Evolutionary conservation across 2,113 vertebrate species (phyloP).

Genomic region (Epinephelus lanceolatus): DNA sequence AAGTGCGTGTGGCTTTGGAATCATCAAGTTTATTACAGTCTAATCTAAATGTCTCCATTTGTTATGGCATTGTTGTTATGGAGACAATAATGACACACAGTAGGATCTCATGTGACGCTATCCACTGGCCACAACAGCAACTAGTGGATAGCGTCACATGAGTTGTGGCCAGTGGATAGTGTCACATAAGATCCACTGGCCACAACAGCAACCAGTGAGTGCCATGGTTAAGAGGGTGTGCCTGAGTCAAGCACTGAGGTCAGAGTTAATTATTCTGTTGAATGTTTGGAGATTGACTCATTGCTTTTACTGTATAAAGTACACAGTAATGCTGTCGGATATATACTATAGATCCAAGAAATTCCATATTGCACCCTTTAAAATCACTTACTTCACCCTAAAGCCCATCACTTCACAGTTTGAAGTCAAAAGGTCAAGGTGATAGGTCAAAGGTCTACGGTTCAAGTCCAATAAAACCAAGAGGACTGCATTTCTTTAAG

Average conservation of each 20-base stretch:
- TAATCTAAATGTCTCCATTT: constrained; percentile 14
- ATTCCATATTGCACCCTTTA: not conserved
- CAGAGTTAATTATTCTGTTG: constrained; percentile 32
- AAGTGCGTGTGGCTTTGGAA: not conserved
- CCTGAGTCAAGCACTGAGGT: constrained; percentile 24
- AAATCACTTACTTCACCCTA: not conserved
- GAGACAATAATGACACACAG: not conserved
- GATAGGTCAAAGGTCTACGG: constrained; percentile 32
- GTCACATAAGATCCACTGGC: too few species aligned
- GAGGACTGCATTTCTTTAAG: constrained; percentile 1
- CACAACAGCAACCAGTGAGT: constrained; percentile 8
- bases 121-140: not conserved
- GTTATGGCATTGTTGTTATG: constrained; percentile 30
- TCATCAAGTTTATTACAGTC: not conserved
- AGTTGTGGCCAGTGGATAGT: not conserved
- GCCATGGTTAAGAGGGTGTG: not conserved
- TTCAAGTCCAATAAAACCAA: constrained; percentile 45
- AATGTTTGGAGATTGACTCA: constrained; percentile 11
- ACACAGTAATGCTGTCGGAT: not conserved
- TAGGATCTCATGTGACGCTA: constrained; percentile 12
- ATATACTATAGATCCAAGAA: not conserved
- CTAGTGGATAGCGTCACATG: not conserved
- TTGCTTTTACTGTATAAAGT: not conserved
- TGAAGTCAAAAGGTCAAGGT: constrained; percentile 42
- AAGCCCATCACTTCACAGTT: constrained; percentile 7